phyloP scores from a whole-genome alignment of 2,888 invertebrate genomes.

The Megaustenia siamemsis region DNA sequence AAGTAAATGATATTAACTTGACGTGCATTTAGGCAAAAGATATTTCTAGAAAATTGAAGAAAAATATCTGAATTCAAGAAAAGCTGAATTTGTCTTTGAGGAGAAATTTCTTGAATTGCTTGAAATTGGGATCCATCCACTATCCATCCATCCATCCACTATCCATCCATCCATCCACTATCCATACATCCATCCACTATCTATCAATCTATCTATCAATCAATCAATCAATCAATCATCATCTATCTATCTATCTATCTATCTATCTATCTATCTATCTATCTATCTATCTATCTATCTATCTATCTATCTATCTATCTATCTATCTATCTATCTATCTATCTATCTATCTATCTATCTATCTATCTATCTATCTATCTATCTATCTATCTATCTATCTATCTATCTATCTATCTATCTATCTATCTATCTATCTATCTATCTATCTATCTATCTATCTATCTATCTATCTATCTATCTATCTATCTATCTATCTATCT shows the following conservation, averaged over 20 bases:
- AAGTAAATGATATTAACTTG: too few species aligned
- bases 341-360: slow-evolving; percentile 35
- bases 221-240: not conserved
- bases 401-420: slow-evolving; percentile 37
- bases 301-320: slow-evolving; percentile 32
- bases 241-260: slow-evolving; percentile 17
- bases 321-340: slow-evolving; percentile 34
- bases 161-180: not conserved
- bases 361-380: slow-evolving; percentile 33
- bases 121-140: too few species aligned
- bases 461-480: slow-evolving; percentile 22
- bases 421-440: slow-evolving; percentile 39
- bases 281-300: slow-evolving; percentile 32
- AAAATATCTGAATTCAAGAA: too few species aligned
- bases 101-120: too few species aligned
- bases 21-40: too few species aligned
- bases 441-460: slow-evolving; percentile 33
- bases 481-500: slow-evolving; percentile 24
- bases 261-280: slow-evolving; percentile 20
- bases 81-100: too few species aligned
- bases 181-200: slow-evolving; percentile 11
- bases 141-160: not conserved
- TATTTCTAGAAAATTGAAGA: too few species aligned
- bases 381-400: slow-evolving; percentile 33
- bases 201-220: slow-evolving; percentile 24